Evolutionary conservation across 2,888 invertebrate genomes (phyloP).

Genomic region (Orthosia gothica): DNA sequence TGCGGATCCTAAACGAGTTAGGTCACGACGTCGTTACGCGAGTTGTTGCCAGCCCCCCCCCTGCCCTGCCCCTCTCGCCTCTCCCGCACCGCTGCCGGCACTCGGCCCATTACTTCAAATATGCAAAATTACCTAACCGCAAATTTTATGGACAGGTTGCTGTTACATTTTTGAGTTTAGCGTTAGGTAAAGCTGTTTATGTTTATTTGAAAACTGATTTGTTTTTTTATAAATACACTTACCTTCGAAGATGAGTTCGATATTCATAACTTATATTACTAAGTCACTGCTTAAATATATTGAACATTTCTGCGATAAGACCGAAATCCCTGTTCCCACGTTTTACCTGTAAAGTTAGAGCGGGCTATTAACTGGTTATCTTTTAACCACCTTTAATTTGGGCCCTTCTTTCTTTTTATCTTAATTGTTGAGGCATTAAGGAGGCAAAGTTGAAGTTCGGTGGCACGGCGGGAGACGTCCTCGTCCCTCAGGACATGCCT

Average conservation of each 20-base stretch:
- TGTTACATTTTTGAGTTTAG: constrained; percentile 56
- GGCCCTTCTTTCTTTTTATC: constrained; percentile 91
- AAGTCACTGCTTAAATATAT: constrained; percentile 7
- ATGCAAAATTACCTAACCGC: constrained; percentile 68
- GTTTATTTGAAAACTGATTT: constrained; percentile 43
- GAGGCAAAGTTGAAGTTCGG: constrained; percentile 89
- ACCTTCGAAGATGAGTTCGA: background rate
- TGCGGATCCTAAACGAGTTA: constrained; percentile 89
- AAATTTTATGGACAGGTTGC: constrained; percentile 65
- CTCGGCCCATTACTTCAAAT: constrained; percentile 67
- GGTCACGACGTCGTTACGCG: constrained; percentile 77
- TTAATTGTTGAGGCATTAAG: constrained; percentile 91
- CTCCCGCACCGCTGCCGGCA: constrained; percentile 43
- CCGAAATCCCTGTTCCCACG: constrained; percentile 47
- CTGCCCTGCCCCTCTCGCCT: background rate
- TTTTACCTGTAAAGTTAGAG: constrained; percentile 81
- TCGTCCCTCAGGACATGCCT: constrained; percentile 91
- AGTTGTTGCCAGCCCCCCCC: constrained; percentile 65
- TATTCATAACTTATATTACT: too few relatives aligned
- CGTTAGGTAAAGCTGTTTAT: constrained; percentile 36
- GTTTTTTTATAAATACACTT: background rate
- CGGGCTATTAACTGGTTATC: constrained; percentile 90
- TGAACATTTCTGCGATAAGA: constrained; percentile 19
- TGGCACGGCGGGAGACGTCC: constrained; percentile 86
- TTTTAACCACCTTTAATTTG: constrained; percentile 91